phyloP scores from a whole-genome alignment of 2,888 invertebrate species.

The Labia minor region DNA sequence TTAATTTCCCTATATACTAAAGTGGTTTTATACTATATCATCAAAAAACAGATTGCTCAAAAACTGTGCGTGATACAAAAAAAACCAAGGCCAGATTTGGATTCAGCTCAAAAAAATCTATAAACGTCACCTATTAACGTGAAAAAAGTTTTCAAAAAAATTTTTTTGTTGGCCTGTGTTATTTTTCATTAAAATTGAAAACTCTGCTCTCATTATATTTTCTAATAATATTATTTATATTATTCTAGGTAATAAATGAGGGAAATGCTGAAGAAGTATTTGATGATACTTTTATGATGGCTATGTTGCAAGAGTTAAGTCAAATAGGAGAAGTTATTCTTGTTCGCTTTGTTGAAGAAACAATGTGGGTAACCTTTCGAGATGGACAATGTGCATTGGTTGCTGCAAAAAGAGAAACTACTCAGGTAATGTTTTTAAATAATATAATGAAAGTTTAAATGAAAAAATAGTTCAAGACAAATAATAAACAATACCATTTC shows the following conservation, averaged over 20 bases:
- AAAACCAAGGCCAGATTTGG: too few relatives aligned
- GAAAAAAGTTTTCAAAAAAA: too few relatives aligned
- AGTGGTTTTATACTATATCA: too few relatives aligned
- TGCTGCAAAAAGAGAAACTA: constrained; percentile 44
- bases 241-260: constrained; percentile 23
- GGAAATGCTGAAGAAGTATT: constrained; percentile 43
- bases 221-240: constrained; percentile 17
- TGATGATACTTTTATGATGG: constrained; percentile 69
- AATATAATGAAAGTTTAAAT: background rate
- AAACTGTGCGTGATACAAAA: too few relatives aligned
- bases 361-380: constrained; percentile 85
- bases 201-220: too few relatives aligned
- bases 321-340: constrained; percentile 82
- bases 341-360: constrained; percentile 78
- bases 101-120: too few relatives aligned
- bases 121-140: too few relatives aligned
- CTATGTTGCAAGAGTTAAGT: constrained; percentile 66
- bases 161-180: too few relatives aligned
- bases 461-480: background rate
- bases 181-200: too few relatives aligned
- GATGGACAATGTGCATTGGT: constrained; percentile 80
- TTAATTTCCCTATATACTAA: too few relatives aligned
- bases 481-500: background rate
- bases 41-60: too few relatives aligned
- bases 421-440: constrained; percentile 42